These are phyloP conservation scores for Ursus arctos DNA, from an alignment of 2,113 vertebrate species.

Conservation along the genomic window DNA sequence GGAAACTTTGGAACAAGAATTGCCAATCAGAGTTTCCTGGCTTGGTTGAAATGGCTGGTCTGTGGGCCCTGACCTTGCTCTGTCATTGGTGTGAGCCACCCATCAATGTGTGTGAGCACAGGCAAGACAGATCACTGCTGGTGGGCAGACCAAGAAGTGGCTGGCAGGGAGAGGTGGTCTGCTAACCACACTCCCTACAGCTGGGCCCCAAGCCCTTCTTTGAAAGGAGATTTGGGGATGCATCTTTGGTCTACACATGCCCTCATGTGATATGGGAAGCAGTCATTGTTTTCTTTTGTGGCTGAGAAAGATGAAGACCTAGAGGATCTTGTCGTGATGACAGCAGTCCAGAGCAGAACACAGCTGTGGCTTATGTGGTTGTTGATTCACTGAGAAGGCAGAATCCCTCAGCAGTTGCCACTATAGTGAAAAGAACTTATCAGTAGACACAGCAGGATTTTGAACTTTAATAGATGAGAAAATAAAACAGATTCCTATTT, in stretches of 20 bases:
- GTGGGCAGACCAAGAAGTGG: neutral
- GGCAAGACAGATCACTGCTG: neutral
- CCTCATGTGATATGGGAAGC: neutral
- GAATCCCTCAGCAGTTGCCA: neutral
- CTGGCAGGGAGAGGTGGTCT: neutral
- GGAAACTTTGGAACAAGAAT: neutral
- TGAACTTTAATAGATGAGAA: neutral
- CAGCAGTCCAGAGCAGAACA: neutral
- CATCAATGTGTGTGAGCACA: neutral
- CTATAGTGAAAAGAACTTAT: neutral
- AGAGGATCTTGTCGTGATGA: neutral
- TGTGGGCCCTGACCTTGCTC: neutral
- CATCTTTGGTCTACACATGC: neutral
- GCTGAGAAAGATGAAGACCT: neutral
- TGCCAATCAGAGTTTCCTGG: neutral
- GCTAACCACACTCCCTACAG: neutral
- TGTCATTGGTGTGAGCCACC: neutral
- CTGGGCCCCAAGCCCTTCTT: neutral
- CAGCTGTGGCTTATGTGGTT: neutral
- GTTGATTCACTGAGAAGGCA: neutral
- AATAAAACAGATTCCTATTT: neutral
- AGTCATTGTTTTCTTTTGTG: neutral
- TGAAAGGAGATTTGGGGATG: neutral
- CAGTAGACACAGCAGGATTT: neutral
- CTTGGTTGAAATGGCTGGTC: neutral